These are phyloP conservation scores for Erynnis tages DNA, from an alignment of 2,888 invertebrate species.

Conservation along the genomic window DNA sequence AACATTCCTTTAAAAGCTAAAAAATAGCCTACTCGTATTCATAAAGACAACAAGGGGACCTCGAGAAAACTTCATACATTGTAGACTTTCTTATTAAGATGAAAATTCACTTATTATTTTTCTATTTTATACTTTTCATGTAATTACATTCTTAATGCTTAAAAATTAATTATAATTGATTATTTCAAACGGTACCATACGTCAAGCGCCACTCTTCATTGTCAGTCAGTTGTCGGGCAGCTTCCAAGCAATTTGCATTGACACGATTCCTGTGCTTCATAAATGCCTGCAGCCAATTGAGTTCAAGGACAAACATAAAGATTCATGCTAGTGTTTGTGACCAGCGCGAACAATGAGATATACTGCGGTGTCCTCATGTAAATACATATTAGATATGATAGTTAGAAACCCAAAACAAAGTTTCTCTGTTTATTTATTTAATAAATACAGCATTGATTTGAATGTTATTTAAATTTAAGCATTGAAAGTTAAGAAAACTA, in stretches of 20 bases:
- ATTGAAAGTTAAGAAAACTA: too few species aligned
- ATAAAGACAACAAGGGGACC: too few species aligned
- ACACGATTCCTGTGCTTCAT: slow-evolving; percentile 75
- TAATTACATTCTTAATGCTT: not conserved
- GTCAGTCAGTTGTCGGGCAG: slow-evolving; percentile 52
- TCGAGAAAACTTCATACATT: too few species aligned
- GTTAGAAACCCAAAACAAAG: slow-evolving; percentile 65
- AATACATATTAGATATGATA: slow-evolving; percentile 76
- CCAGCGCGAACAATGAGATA: slow-evolving; percentile 78
- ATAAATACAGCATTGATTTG: not conserved
- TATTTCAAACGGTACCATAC: not conserved
- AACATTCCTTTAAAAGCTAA: too few species aligned
- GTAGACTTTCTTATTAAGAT: too few species aligned
- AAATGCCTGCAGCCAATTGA: slow-evolving; percentile 75
- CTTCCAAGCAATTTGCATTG: slow-evolving; percentile 71
- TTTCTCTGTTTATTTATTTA: slow-evolving; percentile 38
- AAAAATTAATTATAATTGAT: slow-evolving; percentile 1
- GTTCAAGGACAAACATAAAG: slow-evolving; percentile 77
- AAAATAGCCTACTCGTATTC: too few species aligned
- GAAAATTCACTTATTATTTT: too few species aligned
- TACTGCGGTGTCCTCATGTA: slow-evolving; percentile 71
- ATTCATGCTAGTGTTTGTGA: slow-evolving; percentile 70
- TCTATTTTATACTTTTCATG: too few species aligned
- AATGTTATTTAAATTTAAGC: too few species aligned
- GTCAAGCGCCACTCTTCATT: slow-evolving; percentile 39